These are phyloP conservation scores for Varanus komodoensis DNA, from an alignment of 2,113 vertebrate genomes.

Conservation along the genomic window DNA sequence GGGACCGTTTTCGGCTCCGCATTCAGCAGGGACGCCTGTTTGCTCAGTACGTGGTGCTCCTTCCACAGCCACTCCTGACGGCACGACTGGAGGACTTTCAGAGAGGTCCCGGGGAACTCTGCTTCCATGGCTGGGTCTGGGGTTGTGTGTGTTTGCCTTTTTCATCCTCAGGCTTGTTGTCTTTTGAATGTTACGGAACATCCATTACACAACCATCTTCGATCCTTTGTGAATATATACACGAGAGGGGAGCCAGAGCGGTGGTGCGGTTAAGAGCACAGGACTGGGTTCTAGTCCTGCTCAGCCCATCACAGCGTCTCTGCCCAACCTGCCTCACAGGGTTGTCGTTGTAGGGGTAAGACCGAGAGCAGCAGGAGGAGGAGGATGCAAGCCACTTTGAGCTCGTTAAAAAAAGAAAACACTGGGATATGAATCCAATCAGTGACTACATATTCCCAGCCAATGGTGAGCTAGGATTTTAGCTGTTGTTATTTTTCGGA, in stretches of 20 bases:
- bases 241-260: too few relatives aligned
- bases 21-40: not conserved
- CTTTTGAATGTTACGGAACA: not conserved
- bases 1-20: not conserved
- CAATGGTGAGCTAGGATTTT: not conserved
- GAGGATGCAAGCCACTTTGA: too few relatives aligned
- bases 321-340: too few relatives aligned
- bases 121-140: not conserved
- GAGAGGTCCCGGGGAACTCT: not conserved
- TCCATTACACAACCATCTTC: not conserved
- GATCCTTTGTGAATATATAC: not conserved
- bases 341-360: too few relatives aligned
- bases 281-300: too few relatives aligned
- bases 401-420: too few relatives aligned
- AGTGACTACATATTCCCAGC: not conserved
- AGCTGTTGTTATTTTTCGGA: not conserved
- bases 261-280: too few relatives aligned
- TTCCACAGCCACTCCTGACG: not conserved
- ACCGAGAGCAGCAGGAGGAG: too few relatives aligned
- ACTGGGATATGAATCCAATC: too few relatives aligned
- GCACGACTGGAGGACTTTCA: not conserved
- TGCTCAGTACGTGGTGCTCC: not conserved
- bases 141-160: not conserved
- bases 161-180: not conserved
- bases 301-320: too few relatives aligned